Evolutionary conservation across 1,140 invertebrate genomes (phyloP).

Genomic region (Zaprionus ghesquierei): DNA sequence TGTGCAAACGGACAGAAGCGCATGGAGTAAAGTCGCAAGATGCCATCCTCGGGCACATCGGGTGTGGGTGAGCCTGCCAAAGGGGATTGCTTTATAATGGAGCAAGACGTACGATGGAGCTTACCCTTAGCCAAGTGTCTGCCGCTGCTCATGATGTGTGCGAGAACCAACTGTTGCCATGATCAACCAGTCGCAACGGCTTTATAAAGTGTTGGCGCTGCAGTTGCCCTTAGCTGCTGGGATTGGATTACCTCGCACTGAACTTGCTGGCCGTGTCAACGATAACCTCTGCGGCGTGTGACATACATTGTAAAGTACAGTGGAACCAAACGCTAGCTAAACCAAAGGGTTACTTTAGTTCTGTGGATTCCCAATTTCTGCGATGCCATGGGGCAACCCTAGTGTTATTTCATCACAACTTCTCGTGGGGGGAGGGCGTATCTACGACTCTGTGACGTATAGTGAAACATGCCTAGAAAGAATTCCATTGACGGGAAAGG

Average conservation of each 20-base stretch:
- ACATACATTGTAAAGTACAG: slow-evolving; percentile 34
- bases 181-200: background rate
- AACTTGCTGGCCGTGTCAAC: slow-evolving; percentile 50
- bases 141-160: slow-evolving; percentile 67
- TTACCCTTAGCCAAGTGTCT: slow-evolving; percentile 71
- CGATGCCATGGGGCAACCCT: too few relatives aligned
- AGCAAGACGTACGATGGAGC: too few relatives aligned
- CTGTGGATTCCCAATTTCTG: too few relatives aligned
- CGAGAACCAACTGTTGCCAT: slow-evolving; percentile 50
- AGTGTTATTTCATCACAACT: too few relatives aligned
- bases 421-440: too few relatives aligned
- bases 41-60: slow-evolving; percentile 85
- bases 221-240: slow-evolving; percentile 41
- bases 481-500: background rate
- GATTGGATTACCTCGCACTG: slow-evolving; percentile 44
- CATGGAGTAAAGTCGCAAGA: slow-evolving; percentile 93
- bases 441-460: too few relatives aligned
- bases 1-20: slow-evolving; percentile 95
- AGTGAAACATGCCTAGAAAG: background rate
- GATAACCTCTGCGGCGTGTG: slow-evolving; percentile 50
- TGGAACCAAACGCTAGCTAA: background rate
- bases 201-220: slow-evolving; percentile 40
- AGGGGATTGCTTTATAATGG: background rate
- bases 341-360: too few relatives aligned
- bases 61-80: slow-evolving; percentile 86